phyloP scores from a whole-genome alignment of 2,888 invertebrate species.

The Penaeus monodon region DNA sequence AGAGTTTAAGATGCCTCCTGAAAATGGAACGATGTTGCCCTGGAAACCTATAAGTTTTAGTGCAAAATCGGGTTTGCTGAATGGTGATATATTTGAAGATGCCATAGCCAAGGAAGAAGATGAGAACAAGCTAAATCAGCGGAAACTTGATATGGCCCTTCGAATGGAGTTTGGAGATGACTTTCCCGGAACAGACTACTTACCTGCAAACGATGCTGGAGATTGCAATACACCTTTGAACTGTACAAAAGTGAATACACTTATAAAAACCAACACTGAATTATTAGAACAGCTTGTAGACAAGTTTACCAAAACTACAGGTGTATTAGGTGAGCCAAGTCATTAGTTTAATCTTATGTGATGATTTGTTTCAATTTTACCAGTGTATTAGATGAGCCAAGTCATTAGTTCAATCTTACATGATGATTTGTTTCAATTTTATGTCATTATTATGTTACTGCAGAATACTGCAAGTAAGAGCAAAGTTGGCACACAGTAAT shows the following conservation, averaged over 20 bases:
- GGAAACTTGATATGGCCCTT: slow-evolving; percentile 60
- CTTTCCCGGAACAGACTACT: slow-evolving; percentile 63
- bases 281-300: slow-evolving; percentile 59
- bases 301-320: slow-evolving; percentile 60
- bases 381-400: too few species aligned
- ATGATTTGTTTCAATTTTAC: too few species aligned
- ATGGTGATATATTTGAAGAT: slow-evolving; percentile 63
- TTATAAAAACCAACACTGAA: slow-evolving; percentile 60
- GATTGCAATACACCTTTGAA: slow-evolving; percentile 47
- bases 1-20: slow-evolving; percentile 48
- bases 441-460: too few species aligned
- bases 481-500: too few species aligned
- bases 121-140: slow-evolving; percentile 63
- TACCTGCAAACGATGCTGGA: slow-evolving; percentile 55
- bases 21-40: slow-evolving; percentile 59
- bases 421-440: too few species aligned
- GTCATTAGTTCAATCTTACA: too few species aligned
- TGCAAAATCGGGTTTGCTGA: slow-evolving; percentile 23
- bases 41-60: slow-evolving; percentile 62
- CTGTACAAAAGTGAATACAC: slow-evolving; percentile 49
- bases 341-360: too few species aligned
- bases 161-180: slow-evolving; percentile 65
- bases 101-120: slow-evolving; percentile 64
- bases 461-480: too few species aligned
- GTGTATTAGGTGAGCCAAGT: slow-evolving; percentile 55